Percentiles rank a stretch among this genome's conserved stretches.
phyloP scores from a whole-genome alignment of 2,888 invertebrate species.

The Asteroscopus sphinx region DNA sequence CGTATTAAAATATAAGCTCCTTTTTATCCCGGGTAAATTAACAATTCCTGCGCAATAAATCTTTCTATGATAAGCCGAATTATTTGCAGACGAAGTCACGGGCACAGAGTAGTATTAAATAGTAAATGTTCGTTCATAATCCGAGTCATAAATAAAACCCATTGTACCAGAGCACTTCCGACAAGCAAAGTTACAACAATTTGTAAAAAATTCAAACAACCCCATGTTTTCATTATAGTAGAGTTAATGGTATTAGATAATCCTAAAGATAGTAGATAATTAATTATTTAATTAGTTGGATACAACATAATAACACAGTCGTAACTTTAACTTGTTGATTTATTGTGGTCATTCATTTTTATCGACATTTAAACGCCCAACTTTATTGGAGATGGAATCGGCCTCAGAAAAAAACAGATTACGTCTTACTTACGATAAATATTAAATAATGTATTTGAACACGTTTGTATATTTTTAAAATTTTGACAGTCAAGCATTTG shows the following conservation, averaged over 20 bases:
- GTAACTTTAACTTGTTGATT: conserved; percentile 41
- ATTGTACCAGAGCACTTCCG: conserved; percentile 23
- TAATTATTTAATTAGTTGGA: conserved; percentile 42
- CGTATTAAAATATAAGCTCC: too few relatives aligned
- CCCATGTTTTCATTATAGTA: conserved; percentile 18
- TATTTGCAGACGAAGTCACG: too few relatives aligned
- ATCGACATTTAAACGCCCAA: conserved; percentile 41
- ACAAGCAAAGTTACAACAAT: conserved; percentile 23
- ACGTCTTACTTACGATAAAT: conserved; percentile 1
- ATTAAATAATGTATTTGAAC: conserved; percentile 1
- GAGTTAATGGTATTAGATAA: conserved; percentile 32
- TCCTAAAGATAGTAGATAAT: conserved; percentile 30
- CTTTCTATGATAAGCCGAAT: too few relatives aligned
- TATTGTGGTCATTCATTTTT: conserved; percentile 37
- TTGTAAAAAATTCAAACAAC: conserved; percentile 37
- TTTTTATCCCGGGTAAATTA: too few relatives aligned
- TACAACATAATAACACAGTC: conserved; percentile 42
- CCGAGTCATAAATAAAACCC: conserved; percentile 28
- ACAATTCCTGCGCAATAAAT: too few relatives aligned
- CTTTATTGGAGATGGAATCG: conserved; percentile 18
- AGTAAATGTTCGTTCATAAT: neutral
- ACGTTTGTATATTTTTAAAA: neutral
- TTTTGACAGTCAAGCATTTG: neutral
- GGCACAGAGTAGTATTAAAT: too few relatives aligned
- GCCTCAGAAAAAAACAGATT: conserved; percentile 3